Base-by-base conservation (phyloP, 2,888 invertebrate species). In the Rhagonycha fulva region DNA sequence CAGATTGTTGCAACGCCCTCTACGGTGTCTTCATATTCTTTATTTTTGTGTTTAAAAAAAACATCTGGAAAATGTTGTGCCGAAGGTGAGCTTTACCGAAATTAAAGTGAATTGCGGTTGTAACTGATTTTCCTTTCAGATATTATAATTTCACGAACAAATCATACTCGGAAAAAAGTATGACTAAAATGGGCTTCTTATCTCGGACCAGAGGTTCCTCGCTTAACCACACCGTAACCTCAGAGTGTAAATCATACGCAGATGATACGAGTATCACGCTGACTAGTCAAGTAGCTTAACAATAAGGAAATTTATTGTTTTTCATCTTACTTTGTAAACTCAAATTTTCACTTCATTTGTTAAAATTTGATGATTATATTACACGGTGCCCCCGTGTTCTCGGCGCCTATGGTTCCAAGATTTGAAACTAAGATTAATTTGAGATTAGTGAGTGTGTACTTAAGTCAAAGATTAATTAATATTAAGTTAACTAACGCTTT, bases 21-120 rank as follows among this genome's bases (percentile, higher is more conserved):
- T 92, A 93, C 77, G 94, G 94, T 0, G 87, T 94, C 0, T 90
- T 91, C 68, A 93, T 94, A 68, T 94, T 94, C 87, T 87, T 93
- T 80, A 92, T 94, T 80, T 94, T 94, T 85, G 93, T 94, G 3
- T 93, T 92, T 89, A 94, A 94, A 83, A 89, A 89, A 81, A 93
- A 93, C 84, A 92, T 92, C 75, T 91, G 91, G 85, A 89, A 88
- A 12, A 87, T 92, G 67, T 87, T 94, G 62, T 88, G 91, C 82
- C 91, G 91, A 84, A 91, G 92, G 89, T 92, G 83, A 28, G 47
- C 62, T n/a, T n/a, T n/a, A n/a, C n/a, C 32, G 14, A 2, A 19
- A 19, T 1, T 19, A 19, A 19, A 19, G 2, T 19, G 19, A 19
- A 19, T 19, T 19, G 19, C 19, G 19, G 19, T 19, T 19, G 19